Base-by-base conservation (phyloP, 2,888 invertebrate genomes). In the Ditylenchus weischeri region DNA sequence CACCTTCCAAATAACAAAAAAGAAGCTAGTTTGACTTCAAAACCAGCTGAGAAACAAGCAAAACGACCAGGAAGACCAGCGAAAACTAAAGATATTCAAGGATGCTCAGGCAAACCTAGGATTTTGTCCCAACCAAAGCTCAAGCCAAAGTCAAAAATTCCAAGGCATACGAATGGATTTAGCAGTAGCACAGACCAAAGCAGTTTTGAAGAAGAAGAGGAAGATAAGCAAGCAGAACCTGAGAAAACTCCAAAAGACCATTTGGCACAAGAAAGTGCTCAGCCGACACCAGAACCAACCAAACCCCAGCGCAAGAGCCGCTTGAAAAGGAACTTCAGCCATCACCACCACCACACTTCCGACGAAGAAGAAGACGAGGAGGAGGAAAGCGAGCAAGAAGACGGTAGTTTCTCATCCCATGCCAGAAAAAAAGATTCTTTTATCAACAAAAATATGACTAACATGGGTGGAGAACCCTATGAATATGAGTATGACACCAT, bases 401-500 rank as follows among this genome's bases (percentile, higher is more conserved):
- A 21, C 7, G 54, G 23, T 21, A 64, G 35, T 71, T 59, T 18
- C 38, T 66, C n/a, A 1, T 65, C 35, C 63, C 2, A 18, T 11
- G 64, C 36, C 21, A 59, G 19, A 7, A 57, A 59, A 43, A 43
- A 43, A 15, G 43, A 43, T 15, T 8, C 11, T 15, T 29, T 19
- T 48, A 5, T 35, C 43, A 60, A 50, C 35, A 47, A 60, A 43
- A 62, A 19, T 43, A 48, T 38, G 57, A 19, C 15, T 23, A 48
- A 43, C 15, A 43, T 43, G 43, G 43, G 43, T 43, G 43, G 43
- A 43, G 43, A 43, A 8, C 43, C 43, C 2, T 6, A 8, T 43
- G 43, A 43, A 54, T 5, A 43, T 8, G 43, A 43, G 54, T 1
- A 43, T 38, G 66, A 73, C 11, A 68, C 68, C n/a, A 68, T 71